Base-by-base conservation (phyloP, 2,888 invertebrate genomes). In the Mylabris sibirica region DNA sequence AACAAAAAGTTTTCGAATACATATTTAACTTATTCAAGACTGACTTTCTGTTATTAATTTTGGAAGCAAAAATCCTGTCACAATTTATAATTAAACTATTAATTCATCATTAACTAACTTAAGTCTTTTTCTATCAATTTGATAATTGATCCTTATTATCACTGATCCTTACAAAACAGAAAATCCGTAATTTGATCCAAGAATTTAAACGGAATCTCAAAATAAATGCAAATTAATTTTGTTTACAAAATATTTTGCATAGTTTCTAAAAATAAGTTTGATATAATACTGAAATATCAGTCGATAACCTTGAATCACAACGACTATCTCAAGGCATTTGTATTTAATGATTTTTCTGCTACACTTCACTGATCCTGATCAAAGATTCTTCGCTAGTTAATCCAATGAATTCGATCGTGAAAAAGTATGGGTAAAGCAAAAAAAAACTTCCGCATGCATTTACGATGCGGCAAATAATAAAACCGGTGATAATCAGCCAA, bases 1-100 rank as follows among this genome's bases (percentile, higher is more conserved):
- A 49, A 49, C 49, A 41, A 41, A 49, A 75, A 75, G 72, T 71
- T 72, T 76, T 76, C 75, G 77, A 81, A 79, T 80, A 80, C 76
- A 81, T 71, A 78, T 72, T 80, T 81, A 82, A 81, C 78, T 82
- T 81, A 80, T 80, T 81, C 77, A 81, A 82, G 82, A 82, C 82
- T 82, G 82, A 82, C 77, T 79, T 80, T 75, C 78, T 81, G 79
- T 79, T 80, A 77, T 78, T 77, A 20, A 14, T 20, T 49, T 49
- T 49, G 2, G 6, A 41, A 41, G 41, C 41, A 8, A 8, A 8
- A 49, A 49, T 49, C 49, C 41, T 41, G 49, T 49, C 49, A 35
- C 35, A 49, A 49, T 49, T 49, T 49, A 17, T 49, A 17, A 49
- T 49, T 49, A 49, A 49, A 49, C 49, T 20, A 49, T 49, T 49